Evolutionary conservation across 2,797 vertebrate genomes (phyloP), one percentile per base, ranked within the genome.

Genomic region (Alcedo quadribrachys): DNA sequence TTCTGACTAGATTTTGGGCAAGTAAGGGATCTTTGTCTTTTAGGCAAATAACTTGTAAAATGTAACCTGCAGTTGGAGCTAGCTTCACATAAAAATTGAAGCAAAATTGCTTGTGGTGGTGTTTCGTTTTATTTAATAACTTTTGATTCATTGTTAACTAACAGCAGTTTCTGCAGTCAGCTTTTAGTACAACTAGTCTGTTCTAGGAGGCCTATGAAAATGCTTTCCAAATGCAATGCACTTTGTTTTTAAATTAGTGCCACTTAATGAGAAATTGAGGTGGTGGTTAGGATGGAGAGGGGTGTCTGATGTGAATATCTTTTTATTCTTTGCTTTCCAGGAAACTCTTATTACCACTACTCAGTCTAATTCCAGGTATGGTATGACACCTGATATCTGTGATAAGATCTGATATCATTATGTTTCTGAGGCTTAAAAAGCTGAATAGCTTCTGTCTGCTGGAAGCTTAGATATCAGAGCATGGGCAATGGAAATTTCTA

Each of bases 281-380:
- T 13, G 5, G 11, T 83, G 8, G 16, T 77, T 68, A 58, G 45
- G 32, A 14, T 87, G 55, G 8, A 63, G 30, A 15, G 7, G 9
- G 5, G 11, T 76, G 14, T 54, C 33, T 84, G 40, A 75, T 58
- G 8, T 93, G 73, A 85, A 6, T 77, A 79, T 48, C 53, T 87
- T 33, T 11, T 71, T 92, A 37, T 83, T 32, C 42, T 93, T 96
- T 95, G 43, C 88, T 76, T 97, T 97, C 53, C 97, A 99, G 99
- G 98, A 98, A 57, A 94, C 97, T 13, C 94, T 97, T 12, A 96
- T 98, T 89, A 98, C 98, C n/a, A 97, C 98, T n/a, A 2, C 91
- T 27, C 96, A 98, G 24, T 97, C 97, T 61, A 84, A 88, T 60
- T 92, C 97, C 90, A 98, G 98, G 98, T 98, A 98, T 24, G 87